Conservation (phyloP, 2,113 vertebrate genomes). For the Propithecus coquereli region DNA sequence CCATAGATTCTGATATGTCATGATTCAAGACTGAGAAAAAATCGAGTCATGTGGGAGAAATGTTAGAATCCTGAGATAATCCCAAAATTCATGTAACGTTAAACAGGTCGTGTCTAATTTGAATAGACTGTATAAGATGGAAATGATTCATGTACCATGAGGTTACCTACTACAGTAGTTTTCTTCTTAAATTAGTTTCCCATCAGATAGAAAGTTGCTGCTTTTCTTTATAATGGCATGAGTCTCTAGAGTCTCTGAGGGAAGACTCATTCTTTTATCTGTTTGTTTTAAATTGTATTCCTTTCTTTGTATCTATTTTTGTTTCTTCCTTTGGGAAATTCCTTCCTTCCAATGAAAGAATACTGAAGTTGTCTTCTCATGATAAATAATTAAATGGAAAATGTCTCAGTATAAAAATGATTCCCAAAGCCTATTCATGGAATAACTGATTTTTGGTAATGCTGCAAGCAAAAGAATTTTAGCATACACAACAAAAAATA, state of each 20-base stretch:
- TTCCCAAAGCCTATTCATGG: neutral
- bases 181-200: conserved; percentile 36
- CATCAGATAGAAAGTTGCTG: neutral
- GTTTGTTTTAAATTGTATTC: conserved; percentile 25
- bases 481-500: neutral
- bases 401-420: neutral
- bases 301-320: conserved; percentile 26
- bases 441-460: conserved; percentile 11
- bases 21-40: neutral
- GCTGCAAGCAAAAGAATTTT: neutral
- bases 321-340: neutral
- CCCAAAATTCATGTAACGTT: neutral
- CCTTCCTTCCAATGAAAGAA: conserved; percentile 2
- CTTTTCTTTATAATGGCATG: neutral
- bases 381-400: conserved; percentile 45
- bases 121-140: neutral
- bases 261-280: neutral
- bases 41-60: neutral
- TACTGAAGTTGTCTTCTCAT: neutral
- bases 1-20: neutral
- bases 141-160: conserved; percentile 27
- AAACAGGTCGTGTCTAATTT: conserved; percentile 14
- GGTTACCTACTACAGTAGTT: neutral
- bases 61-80: neutral
- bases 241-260: neutral